Conservation (phyloP, 1,140 invertebrate genomes). For the Microplitis mediator region DNA sequence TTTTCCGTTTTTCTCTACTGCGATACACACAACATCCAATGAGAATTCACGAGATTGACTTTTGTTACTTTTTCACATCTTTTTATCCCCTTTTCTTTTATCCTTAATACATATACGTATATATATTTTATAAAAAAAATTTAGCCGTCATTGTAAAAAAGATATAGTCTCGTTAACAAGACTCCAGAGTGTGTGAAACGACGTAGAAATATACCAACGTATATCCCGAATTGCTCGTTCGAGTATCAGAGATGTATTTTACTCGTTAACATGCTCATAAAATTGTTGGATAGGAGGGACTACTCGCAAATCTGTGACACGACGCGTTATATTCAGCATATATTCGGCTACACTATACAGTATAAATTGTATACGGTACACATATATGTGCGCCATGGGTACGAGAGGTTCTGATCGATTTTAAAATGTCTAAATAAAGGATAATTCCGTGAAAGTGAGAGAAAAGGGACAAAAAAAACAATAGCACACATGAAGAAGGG, state of each 20-base stretch:
- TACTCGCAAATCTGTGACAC: too few relatives aligned
- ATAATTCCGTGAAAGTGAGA: not conserved
- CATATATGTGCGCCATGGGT: not conserved
- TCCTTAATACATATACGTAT: not conserved
- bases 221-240: not conserved
- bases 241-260: not conserved
- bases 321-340: too few relatives aligned
- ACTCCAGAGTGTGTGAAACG: constrained; percentile 6
- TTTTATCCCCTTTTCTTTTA: constrained; percentile 23
- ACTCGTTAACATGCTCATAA: too few relatives aligned
- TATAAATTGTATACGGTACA: too few relatives aligned
- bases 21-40: too few relatives aligned
- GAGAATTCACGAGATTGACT: constrained; percentile 23
- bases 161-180: constrained; percentile 1
- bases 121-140: constrained; percentile 1
- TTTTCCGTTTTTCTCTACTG: not conserved
- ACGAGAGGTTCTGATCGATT: constrained; percentile 12
- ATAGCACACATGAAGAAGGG: too few relatives aligned
- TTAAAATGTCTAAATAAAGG: not conserved
- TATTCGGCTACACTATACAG: too few relatives aligned
- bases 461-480: not conserved
- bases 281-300: too few relatives aligned
- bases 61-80: constrained; percentile 25
- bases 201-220: constrained; percentile 6
- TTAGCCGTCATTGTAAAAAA: not conserved